Evolutionary conservation across 2,797 vertebrate genomes (phyloP).

Genomic region (Protonibea diacanthus): DNA sequence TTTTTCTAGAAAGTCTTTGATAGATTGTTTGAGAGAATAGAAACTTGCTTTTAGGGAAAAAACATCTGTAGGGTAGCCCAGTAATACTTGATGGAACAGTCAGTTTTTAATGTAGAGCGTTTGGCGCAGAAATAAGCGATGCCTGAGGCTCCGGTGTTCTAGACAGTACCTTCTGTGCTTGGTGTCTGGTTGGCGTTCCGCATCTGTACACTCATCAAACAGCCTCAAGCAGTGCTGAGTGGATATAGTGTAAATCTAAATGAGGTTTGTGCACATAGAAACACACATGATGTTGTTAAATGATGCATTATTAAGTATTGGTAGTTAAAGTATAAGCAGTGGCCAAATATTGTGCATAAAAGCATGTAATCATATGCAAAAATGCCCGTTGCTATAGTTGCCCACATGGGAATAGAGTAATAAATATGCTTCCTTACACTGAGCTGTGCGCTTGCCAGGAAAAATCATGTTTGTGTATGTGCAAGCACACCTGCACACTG

Average conservation of each 20-base stretch:
- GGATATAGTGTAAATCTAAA: constrained; percentile 50
- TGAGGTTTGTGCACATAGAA: constrained; percentile 37
- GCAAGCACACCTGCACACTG: not conserved
- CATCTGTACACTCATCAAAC: constrained; percentile 64
- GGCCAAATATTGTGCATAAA: constrained; percentile 45
- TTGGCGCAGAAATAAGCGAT: constrained; percentile 33
- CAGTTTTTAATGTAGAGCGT: constrained; percentile 54
- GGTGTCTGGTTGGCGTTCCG: constrained; percentile 59
- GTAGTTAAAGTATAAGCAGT: constrained; percentile 15
- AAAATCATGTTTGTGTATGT: not conserved
- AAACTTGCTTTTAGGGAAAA: constrained; percentile 30
- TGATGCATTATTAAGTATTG: constrained; percentile 20
- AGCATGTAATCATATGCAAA: constrained; percentile 40
- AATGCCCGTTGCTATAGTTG: constrained; percentile 18
- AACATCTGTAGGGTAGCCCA: constrained; percentile 17
- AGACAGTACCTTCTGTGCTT: constrained; percentile 64
- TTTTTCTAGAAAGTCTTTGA: constrained; percentile 29
- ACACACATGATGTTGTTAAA: constrained; percentile 20
- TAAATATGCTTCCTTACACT: constrained; percentile 27
- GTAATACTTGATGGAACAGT: constrained; percentile 51
- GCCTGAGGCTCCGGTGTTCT: constrained; percentile 60
- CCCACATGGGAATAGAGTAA: constrained; percentile 19
- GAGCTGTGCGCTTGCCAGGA: not conserved
- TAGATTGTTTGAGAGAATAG: constrained; percentile 33
- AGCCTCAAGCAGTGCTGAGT: constrained; percentile 48